phyloP scores from a whole-genome alignment of 2,113 vertebrate genomes.

The Macaca nemestrina region DNA sequence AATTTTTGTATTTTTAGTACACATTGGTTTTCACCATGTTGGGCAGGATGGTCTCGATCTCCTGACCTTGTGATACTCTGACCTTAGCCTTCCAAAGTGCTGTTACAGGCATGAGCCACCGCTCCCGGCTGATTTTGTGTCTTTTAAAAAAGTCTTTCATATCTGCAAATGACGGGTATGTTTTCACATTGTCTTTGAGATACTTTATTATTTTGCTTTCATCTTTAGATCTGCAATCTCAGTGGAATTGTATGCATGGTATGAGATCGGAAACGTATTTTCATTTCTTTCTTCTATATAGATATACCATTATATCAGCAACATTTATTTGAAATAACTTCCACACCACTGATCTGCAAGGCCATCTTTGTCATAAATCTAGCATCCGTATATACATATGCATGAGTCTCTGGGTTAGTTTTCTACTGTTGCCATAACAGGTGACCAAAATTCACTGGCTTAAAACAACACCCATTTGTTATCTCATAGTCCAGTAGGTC shows the following conservation, averaged over 20 bases:
- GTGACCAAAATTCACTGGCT: neutral
- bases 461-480: neutral
- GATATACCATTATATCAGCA: neutral
- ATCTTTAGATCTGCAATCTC: neutral
- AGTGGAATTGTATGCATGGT: neutral
- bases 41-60: too few species aligned
- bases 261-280: neutral
- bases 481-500: neutral
- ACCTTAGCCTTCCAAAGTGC: too few species aligned
- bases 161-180: neutral
- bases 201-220: neutral
- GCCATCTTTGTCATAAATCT: neutral
- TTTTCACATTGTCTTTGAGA: neutral
- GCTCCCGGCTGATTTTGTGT: accelerated
- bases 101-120: too few species aligned
- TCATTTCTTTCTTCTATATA: neutral
- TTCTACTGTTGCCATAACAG: neutral
- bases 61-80: too few species aligned
- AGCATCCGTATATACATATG: neutral
- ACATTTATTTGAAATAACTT: neutral
- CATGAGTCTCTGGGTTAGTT: neutral
- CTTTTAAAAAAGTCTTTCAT: neutral
- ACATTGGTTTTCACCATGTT: too few species aligned
- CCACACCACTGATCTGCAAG: neutral
- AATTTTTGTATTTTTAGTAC: too few species aligned